Evolutionary conservation across 2,113 vertebrate species (phyloP).

Genomic region (Numenius arquata): DNA sequence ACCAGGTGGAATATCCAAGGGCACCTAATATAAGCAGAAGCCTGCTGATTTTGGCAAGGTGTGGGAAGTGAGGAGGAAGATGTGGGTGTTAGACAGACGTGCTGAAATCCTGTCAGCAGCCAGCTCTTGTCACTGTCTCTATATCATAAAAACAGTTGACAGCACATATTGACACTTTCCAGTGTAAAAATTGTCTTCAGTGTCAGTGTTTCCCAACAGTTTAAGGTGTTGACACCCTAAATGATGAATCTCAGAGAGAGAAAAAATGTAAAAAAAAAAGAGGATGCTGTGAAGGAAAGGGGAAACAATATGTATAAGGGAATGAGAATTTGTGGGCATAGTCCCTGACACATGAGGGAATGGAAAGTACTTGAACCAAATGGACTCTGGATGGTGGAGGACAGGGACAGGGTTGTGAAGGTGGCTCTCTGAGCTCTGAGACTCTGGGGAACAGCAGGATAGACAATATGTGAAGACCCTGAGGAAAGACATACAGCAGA

Average conservation of each 20-base stretch:
- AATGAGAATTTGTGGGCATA: neutral
- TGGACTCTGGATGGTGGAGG: neutral
- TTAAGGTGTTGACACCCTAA: neutral
- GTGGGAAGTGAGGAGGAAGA: constrained; percentile 9
- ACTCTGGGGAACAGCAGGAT: neutral
- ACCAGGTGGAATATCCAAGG: neutral
- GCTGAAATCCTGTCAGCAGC: constrained; percentile 10
- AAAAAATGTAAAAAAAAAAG: neutral
- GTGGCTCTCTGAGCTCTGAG: fast-evolving
- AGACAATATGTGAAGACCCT: fast-evolving
- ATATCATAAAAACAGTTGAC: neutral
- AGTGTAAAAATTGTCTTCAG: constrained; percentile 2
- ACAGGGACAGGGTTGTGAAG: neutral
- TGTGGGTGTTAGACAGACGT: constrained; percentile 6
- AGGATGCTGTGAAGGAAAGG: neutral
- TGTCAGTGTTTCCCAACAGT: constrained; percentile 23
- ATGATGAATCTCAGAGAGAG: neutral
- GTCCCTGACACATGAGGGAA: neutral
- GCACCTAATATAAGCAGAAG: neutral
- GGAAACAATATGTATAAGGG: neutral
- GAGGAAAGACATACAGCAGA: neutral
- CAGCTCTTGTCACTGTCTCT: neutral
- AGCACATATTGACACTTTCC: constrained; percentile 7
- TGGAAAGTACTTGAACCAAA: neutral
- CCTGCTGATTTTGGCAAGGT: neutral